A percentile compares a stretch with the other conserved stretches of the same genome.
Evolutionary conservation across 2,888 invertebrate species (phyloP).

Genomic region (Eupithecia vulgata): DNA sequence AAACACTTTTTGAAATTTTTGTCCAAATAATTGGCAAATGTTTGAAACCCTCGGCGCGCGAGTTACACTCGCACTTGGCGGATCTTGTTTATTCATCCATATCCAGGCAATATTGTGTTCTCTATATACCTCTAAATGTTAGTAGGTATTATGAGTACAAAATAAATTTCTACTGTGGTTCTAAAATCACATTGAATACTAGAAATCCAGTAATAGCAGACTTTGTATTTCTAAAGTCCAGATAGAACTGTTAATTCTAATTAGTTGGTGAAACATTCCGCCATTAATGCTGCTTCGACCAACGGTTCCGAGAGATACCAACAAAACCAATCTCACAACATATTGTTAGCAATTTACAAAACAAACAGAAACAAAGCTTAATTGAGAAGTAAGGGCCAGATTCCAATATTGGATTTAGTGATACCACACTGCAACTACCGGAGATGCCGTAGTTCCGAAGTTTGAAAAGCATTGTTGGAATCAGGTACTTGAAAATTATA

Average conservation of each 20-base stretch:
- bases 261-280: constrained; percentile 25
- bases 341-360: constrained; percentile 50
- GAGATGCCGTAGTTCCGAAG: constrained; percentile 39
- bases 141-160: too few species aligned
- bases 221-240: neutral
- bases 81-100: neutral
- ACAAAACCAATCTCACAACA: constrained; percentile 47
- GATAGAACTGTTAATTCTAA: constrained; percentile 17
- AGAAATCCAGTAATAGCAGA: neutral
- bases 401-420: constrained; percentile 64
- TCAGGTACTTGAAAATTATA: constrained; percentile 4
- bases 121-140: neutral
- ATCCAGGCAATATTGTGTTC: neutral
- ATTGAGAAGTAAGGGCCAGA: constrained; percentile 56
- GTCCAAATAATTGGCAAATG: too few species aligned
- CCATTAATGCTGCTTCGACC: constrained; percentile 26
- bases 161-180: too few species aligned
- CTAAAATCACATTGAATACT: neutral
- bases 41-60: too few species aligned
- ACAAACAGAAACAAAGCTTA: constrained; percentile 53
- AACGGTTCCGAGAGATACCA: constrained; percentile 35
- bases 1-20: too few species aligned
- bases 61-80: too few species aligned
- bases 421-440: constrained; percentile 55
- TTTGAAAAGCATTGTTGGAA: constrained; percentile 9